Conservation (phyloP, 2,888 invertebrate genomes). For the Syrista parreyssii region DNA sequence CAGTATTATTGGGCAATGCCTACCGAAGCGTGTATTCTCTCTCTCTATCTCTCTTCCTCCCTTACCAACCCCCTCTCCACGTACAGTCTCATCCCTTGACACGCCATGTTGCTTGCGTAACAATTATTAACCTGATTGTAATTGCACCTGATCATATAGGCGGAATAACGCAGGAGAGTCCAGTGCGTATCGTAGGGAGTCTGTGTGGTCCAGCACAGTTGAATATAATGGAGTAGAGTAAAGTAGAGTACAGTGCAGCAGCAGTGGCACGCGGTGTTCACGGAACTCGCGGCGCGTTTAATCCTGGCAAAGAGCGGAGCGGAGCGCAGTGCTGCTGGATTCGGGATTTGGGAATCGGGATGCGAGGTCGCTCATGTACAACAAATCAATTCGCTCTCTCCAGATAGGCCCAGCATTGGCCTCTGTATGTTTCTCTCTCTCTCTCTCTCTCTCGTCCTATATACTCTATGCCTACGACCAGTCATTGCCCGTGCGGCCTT, state of each 20-base stretch:
- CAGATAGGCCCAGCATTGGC: constrained; percentile 12
- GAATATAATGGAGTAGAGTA: too few relatives aligned
- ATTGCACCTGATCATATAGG: constrained; percentile 62
- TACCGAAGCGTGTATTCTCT: constrained; percentile 42
- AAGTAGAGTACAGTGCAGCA: too few relatives aligned
- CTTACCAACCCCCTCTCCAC: constrained; percentile 12
- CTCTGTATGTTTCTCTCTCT: constrained; percentile 15
- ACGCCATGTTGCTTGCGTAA: constrained; percentile 31
- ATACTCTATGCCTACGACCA: constrained; percentile 16
- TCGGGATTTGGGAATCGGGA: constrained; percentile 43
- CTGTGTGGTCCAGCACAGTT: neutral
- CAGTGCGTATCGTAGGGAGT: constrained; percentile 31
- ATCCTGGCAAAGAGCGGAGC: constrained; percentile 34
- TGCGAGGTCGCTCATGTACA: constrained; percentile 30
- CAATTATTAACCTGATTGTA: constrained; percentile 63
- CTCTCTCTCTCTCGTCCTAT: constrained; percentile 8
- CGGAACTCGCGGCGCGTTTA: constrained; percentile 42
- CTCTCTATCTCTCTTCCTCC: constrained; percentile 11
- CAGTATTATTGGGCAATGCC: constrained; percentile 25
- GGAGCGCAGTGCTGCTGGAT: constrained; percentile 33
- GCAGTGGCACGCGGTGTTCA: neutral
- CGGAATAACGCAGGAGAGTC: constrained; percentile 40
- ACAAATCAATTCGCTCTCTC: constrained; percentile 43
- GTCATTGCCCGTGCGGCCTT: constrained; percentile 11
- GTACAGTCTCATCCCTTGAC: constrained; percentile 12